Percentiles rank a stretch among this genome's conserved stretches.
Conservation (phyloP, 2,113 vertebrate genomes). For the Notothenia coriiceps region DNA sequence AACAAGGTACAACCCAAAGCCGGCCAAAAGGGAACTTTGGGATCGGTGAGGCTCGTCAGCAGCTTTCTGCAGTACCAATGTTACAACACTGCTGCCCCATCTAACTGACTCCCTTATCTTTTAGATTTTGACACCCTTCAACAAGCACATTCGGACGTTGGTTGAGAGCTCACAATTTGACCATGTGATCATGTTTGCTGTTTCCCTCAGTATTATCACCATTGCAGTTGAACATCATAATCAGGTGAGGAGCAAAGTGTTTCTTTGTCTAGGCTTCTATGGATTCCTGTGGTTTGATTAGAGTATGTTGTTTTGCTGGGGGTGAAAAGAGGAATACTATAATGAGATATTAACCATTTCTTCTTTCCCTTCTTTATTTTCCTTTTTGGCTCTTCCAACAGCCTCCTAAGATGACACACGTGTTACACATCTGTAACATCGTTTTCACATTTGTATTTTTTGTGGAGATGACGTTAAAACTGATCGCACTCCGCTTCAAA, state of each 20-base stretch:
- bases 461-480: constrained; percentile 92
- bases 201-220: constrained; percentile 9
- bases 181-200: background rate
- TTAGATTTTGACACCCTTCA: background rate
- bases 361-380: background rate
- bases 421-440: constrained; percentile 90
- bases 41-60: background rate
- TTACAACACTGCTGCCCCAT: background rate
- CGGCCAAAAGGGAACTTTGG: accelerated
- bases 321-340: too few relatives aligned
- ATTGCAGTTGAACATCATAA: constrained; percentile 21
- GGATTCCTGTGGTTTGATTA: background rate
- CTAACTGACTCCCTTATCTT: background rate
- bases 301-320: background rate
- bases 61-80: background rate
- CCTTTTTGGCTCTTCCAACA: constrained; percentile 37
- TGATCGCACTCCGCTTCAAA: constrained; percentile 86
- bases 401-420: constrained; percentile 87
- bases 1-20: accelerated
- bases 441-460: constrained; percentile 93
- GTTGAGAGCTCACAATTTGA: background rate
- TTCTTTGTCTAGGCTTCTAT: background rate
- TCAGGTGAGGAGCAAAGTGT: constrained; percentile 9
- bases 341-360: too few relatives aligned
- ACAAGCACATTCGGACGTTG: too few relatives aligned